Conservation (phyloP, 2,888 invertebrate genomes). For the Trichacis sp. region DNA sequence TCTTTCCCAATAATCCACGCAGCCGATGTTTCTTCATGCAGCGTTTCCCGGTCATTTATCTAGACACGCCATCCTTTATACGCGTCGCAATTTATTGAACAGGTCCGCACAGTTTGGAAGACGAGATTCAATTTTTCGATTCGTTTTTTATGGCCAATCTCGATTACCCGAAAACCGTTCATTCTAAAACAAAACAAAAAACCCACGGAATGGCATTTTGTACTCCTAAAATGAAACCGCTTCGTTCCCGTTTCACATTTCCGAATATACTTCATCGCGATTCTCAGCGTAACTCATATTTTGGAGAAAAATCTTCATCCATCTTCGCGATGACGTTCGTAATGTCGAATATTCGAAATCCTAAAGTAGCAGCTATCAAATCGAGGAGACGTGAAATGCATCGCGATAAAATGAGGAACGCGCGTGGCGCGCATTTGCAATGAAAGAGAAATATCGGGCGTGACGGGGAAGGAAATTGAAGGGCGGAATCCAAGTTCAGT, state of each 20-base stretch:
- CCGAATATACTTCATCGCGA: too few species aligned
- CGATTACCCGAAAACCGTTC: neutral
- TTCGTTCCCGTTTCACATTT: neutral
- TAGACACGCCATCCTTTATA: conserved; percentile 28
- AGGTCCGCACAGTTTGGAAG: neutral
- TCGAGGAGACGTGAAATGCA: conserved; percentile 38
- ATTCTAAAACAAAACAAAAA: too few species aligned
- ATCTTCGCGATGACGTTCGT: conserved; percentile 40
- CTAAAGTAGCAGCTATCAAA: conserved; percentile 41
- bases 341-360: conserved; percentile 42
- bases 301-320: conserved; percentile 33
- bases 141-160: neutral
- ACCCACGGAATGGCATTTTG: neutral
- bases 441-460: conserved; percentile 41
- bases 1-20: conserved; percentile 38
- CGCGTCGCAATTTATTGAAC: conserved; percentile 9
- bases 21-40: conserved; percentile 32
- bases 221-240: neutral
- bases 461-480: conserved; percentile 33
- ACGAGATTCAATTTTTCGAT: neutral
- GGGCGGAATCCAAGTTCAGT: conserved; percentile 32
- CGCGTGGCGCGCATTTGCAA: conserved; percentile 23
- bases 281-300: conserved; percentile 26
- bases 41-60: conserved; percentile 29
- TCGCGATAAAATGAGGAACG: conserved; percentile 36